Conservation (phyloP, 2,797 vertebrate species). For the Cercopithecus neglectus region DNA sequence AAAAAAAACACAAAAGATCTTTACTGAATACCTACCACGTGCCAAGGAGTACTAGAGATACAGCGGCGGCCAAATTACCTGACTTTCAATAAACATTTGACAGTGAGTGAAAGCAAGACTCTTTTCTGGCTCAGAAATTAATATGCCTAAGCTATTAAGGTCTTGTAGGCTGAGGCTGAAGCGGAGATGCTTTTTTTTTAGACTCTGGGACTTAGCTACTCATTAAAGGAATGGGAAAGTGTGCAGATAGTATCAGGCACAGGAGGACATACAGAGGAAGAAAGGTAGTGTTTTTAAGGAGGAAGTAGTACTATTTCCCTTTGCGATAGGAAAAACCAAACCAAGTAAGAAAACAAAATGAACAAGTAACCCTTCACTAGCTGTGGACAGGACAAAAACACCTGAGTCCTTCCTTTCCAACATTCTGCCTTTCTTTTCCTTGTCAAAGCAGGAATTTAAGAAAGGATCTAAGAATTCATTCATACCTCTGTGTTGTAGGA, state of each 20-base stretch:
- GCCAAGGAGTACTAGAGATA: neutral
- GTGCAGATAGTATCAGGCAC: neutral
- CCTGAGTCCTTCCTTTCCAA: neutral
- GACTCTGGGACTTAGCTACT: neutral
- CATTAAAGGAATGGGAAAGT: neutral
- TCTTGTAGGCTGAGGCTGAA: neutral
- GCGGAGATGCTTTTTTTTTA: constrained; percentile 16
- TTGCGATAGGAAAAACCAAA: neutral
- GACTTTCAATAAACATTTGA: neutral
- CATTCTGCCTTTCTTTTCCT: neutral
- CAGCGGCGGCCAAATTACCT: neutral
- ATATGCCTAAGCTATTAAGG: neutral
- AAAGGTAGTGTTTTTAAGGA: constrained; percentile 11
- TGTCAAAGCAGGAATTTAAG: neutral
- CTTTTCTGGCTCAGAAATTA: neutral
- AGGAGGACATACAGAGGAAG: neutral
- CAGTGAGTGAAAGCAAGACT: neutral
- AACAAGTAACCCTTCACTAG: constrained; percentile 15
- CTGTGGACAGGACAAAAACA: neutral
- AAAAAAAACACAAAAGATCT: neutral
- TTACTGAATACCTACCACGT: neutral
- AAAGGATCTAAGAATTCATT: neutral
- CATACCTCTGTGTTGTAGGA: neutral
- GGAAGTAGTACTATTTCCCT: neutral
- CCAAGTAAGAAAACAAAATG: constrained; percentile 11